Base-by-base conservation (phyloP, 1,140 invertebrate genomes). In the Ceratina australensis region DNA sequence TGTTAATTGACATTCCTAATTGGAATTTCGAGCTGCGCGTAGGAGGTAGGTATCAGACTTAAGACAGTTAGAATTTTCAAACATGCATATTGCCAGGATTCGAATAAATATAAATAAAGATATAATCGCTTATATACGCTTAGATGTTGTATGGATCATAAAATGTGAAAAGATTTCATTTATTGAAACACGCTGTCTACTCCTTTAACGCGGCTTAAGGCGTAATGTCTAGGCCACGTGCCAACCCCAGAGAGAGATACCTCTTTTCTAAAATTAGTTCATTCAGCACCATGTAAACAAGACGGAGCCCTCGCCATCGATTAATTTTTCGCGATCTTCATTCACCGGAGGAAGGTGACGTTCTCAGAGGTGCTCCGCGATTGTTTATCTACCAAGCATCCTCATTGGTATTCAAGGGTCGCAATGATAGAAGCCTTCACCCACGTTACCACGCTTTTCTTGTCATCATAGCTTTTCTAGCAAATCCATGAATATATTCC, bases 391-490 rank as follows among this genome's bases (percentile, higher is more conserved):
- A 26, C 3, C 26, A 8, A 16, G 20, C 64, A 13, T 0, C 7
- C 50, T 73, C 49, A 65, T 73, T 73, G 28, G 22, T 65, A 73
- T 73, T 73, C 72, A 65, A n/a, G 20, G n/a, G 8, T 28, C 49
- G n/a, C 3, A 26, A 24, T 20, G 2, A 12, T 15, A 7, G 26
- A 42, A n/a, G 28, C 20, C 18, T 33, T 42, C 33, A 12, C 56
- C 33, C 28, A 71, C 20, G 33, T 33, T 18, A 1, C 13, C 13
- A 12, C 22, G 10, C 2, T 3, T 18, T 2, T 33, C 16, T 12
- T 20, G 24, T 60, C 26, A 13, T 57, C 16, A 22, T 1, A 4
- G 28, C n/a, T 18, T 24, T 50, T 49, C 54, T 28, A 1, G 24
- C 18, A 49, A 50, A 50, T 28, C 42, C 49, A 4, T 12, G 10